These are phyloP conservation scores for Zaprionus tsacasi DNA, from an alignment of 1,140 invertebrate species.

Conservation along the genomic window DNA sequence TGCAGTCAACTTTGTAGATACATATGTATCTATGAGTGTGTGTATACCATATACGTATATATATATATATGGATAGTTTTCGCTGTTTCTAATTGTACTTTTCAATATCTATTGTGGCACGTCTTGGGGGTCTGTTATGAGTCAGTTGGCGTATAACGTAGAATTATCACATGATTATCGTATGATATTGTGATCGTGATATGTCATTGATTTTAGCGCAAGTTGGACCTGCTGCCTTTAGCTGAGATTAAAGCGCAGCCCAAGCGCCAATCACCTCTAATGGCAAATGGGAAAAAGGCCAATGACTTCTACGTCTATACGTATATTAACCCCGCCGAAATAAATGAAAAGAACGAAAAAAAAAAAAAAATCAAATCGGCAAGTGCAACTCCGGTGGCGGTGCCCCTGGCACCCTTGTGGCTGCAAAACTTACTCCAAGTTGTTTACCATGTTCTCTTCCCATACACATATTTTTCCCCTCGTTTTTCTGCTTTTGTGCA, in stretches of 20 bases:
- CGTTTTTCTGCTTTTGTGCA: slow-evolving; percentile 65
- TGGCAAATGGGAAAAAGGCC: slow-evolving; percentile 54
- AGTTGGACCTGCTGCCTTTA: background rate
- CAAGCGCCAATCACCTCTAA: slow-evolving; percentile 36
- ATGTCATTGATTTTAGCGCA: slow-evolving; percentile 23
- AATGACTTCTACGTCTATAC: slow-evolving; percentile 57
- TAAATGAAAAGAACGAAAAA: slow-evolving; percentile 3
- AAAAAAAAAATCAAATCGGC: slow-evolving; percentile 9
- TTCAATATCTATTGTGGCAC: slow-evolving; percentile 38
- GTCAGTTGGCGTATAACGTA: slow-evolving; percentile 39
- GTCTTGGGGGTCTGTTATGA: slow-evolving; percentile 33
- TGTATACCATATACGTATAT: background rate
- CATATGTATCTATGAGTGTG: background rate
- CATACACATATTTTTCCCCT: slow-evolving; percentile 24
- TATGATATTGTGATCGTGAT: slow-evolving; percentile 33
- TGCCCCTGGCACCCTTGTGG: slow-evolving; percentile 1
- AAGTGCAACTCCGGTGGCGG: background rate
- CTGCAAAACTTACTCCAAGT: slow-evolving; percentile 62
- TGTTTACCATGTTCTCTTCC: slow-evolving; percentile 52
- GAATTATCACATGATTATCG: slow-evolving; percentile 77
- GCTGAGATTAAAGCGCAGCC: slow-evolving; percentile 27
- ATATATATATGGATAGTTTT: slow-evolving; percentile 22
- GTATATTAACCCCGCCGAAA: slow-evolving; percentile 38
- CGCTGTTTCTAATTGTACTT: slow-evolving; percentile 61
- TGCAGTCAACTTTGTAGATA: slow-evolving; percentile 24